Percentiles rank a stretch among this genome's conserved stretches.
phyloP scores from a whole-genome alignment of 2,113 vertebrate genomes.

The Psettodes erumei region DNA sequence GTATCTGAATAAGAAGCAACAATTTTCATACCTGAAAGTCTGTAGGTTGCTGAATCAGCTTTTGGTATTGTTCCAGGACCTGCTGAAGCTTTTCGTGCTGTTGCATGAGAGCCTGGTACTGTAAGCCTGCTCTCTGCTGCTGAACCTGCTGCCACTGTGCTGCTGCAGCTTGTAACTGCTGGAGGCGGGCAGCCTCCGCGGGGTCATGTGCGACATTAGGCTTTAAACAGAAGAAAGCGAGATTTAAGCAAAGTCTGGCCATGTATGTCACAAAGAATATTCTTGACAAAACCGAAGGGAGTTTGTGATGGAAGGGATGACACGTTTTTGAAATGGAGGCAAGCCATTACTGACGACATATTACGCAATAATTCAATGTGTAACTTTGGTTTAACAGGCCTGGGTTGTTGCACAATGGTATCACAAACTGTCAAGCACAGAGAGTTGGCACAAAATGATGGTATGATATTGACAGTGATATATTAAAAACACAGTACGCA shows the following conservation, averaged over 20 bases:
- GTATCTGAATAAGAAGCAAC: background rate
- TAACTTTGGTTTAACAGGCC: background rate
- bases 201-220: conserved; percentile 84
- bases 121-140: conserved; percentile 91
- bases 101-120: conserved; percentile 98
- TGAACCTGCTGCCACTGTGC: conserved; percentile 98
- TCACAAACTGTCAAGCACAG: background rate
- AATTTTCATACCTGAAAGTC: conserved; percentile 86
- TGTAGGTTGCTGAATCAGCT: conserved; percentile 91
- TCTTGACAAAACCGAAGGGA: background rate
- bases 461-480: background rate
- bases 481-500: too few relatives aligned
- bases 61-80: conserved; percentile 93
- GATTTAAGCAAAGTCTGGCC: background rate
- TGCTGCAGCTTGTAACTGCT: conserved; percentile 93
- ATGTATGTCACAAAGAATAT: background rate
- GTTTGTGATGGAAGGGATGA: conserved; percentile 10
- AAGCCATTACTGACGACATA: background rate
- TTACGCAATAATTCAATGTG: background rate
- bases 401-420: background rate
- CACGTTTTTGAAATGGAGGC: background rate
- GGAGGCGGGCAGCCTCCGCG: conserved; percentile 90
- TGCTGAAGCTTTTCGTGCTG: conserved; percentile 94
- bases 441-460: background rate
- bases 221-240: conserved; percentile 54